Conservation (phyloP, 2,888 invertebrate genomes). For the Campoplex capitator region DNA sequence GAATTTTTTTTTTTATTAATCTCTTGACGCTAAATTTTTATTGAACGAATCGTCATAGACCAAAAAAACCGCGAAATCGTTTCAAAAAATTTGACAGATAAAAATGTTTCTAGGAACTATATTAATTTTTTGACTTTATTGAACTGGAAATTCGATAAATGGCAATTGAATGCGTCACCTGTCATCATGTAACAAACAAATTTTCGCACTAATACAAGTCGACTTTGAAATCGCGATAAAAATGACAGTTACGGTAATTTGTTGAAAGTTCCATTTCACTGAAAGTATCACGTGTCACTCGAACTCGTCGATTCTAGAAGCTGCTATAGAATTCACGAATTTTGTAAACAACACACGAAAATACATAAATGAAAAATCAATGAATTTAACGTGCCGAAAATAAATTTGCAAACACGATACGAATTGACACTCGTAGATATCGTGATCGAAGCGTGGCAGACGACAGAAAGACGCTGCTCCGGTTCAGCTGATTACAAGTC, state of each 20-base stretch:
- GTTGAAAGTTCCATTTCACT: neutral
- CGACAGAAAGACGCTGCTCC: conserved; percentile 63
- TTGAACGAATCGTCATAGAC: neutral
- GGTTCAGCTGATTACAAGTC: conserved; percentile 23
- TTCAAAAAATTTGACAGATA: neutral
- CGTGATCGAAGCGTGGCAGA: conserved; percentile 69
- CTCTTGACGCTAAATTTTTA: neutral
- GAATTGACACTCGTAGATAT: conserved; percentile 45
- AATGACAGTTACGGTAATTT: conserved; percentile 8
- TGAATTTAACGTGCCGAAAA: neutral
- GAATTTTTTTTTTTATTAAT: neutral
- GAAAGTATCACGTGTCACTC: neutral
- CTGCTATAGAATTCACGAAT: neutral
- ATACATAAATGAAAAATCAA: neutral
- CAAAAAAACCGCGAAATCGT: neutral
- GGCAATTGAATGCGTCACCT: conserved; percentile 6
- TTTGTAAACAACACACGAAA: conserved; percentile 3
- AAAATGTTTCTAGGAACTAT: neutral
- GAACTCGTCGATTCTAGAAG: neutral
- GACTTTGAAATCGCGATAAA: neutral
- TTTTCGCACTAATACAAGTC: neutral
- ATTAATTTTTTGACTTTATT: neutral
- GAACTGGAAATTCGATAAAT: neutral
- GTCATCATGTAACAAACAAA: conserved; percentile 10
- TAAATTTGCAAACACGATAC: neutral